phyloP scores from a whole-genome alignment of 2,888 invertebrate genomes.

The Odiellus spinosus region DNA sequence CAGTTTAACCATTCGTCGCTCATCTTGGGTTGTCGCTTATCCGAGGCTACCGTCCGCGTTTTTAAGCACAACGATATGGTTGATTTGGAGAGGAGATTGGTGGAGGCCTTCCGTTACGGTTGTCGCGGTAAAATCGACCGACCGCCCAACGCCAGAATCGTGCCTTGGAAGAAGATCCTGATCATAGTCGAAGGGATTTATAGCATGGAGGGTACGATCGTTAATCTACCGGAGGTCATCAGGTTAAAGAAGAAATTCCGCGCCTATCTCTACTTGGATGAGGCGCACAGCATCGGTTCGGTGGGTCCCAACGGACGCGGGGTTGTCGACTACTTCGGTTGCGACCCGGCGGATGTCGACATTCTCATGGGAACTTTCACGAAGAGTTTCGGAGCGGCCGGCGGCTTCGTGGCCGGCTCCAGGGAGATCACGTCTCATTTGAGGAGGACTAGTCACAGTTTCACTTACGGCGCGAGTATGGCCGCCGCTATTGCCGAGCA shows the following conservation, averaged over 20 bases:
- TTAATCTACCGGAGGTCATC: slow-evolving; percentile 35
- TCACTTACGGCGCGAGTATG: slow-evolving; percentile 71
- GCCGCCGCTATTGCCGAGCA: slow-evolving; percentile 79
- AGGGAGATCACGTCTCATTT: slow-evolving; percentile 58
- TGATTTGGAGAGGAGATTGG: slow-evolving; percentile 12
- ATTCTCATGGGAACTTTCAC: slow-evolving; percentile 40
- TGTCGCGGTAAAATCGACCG: neutral
- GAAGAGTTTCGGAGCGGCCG: slow-evolving; percentile 38
- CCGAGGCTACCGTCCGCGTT: slow-evolving; percentile 35
- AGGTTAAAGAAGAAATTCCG: slow-evolving; percentile 38
- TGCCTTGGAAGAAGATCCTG: slow-evolving; percentile 23
- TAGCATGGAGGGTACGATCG: slow-evolving; percentile 39
- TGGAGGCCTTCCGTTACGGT: slow-evolving; percentile 8
- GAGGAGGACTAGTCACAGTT: slow-evolving; percentile 61
- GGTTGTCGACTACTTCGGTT: slow-evolving; percentile 36
- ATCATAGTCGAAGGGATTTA: slow-evolving; percentile 36
- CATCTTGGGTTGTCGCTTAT: slow-evolving; percentile 36
- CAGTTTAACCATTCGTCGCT: slow-evolving; percentile 39
- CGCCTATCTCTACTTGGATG: slow-evolving; percentile 37
- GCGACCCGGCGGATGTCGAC: slow-evolving; percentile 35
- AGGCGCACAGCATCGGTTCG: slow-evolving; percentile 39
- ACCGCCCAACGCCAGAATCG: slow-evolving; percentile 16
- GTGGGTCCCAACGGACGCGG: slow-evolving; percentile 36
- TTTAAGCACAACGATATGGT: slow-evolving; percentile 38
- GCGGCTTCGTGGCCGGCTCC: slow-evolving; percentile 37